A percentile compares a stretch with the other conserved stretches of the same genome.
These are phyloP conservation scores for Marasmarcha lunaedactyla DNA, from an alignment of 2,888 invertebrate genomes.

Conservation along the genomic window DNA sequence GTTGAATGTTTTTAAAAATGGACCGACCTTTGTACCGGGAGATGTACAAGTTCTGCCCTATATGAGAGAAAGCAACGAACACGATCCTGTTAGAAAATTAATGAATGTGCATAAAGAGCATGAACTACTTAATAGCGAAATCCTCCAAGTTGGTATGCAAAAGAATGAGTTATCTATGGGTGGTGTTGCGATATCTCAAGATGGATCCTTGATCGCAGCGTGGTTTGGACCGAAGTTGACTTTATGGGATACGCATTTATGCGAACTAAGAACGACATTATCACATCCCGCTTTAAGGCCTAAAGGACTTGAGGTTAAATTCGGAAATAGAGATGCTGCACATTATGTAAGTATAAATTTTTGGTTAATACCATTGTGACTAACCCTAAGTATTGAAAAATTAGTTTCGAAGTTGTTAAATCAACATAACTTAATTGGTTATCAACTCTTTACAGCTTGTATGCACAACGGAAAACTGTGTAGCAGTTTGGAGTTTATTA, in stretches of 20 bases:
- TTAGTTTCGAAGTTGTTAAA: not conserved
- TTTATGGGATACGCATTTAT: constrained; percentile 53
- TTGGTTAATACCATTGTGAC: not conserved
- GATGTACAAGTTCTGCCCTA: constrained; percentile 25
- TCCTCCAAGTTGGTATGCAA: constrained; percentile 20
- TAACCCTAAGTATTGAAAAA: too few relatives aligned
- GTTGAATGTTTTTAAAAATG: constrained; percentile 40
- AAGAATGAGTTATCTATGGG: constrained; percentile 42
- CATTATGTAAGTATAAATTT: constrained; percentile 48
- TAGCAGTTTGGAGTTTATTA: constrained; percentile 80
- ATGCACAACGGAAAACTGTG: constrained; percentile 63
- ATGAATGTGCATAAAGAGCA: constrained; percentile 45
- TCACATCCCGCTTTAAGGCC: constrained; percentile 55
- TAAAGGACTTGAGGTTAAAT: constrained; percentile 48
- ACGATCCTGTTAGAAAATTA: constrained; percentile 38
- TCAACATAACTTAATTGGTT: not conserved
- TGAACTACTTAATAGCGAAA: constrained; percentile 18
- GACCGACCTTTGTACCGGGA: constrained; percentile 17
- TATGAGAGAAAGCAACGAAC: constrained; percentile 21
- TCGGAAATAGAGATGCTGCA: constrained; percentile 53
- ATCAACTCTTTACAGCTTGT: constrained; percentile 32
- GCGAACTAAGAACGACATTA: constrained; percentile 43
- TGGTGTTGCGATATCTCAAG: constrained; percentile 54
- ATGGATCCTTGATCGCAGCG: constrained; percentile 60
- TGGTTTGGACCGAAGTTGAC: constrained; percentile 62